Percentiles rank a stretch among this genome's conserved stretches.
Conservation (phyloP, 2,888 invertebrate species). For the Chalcis sispes region DNA sequence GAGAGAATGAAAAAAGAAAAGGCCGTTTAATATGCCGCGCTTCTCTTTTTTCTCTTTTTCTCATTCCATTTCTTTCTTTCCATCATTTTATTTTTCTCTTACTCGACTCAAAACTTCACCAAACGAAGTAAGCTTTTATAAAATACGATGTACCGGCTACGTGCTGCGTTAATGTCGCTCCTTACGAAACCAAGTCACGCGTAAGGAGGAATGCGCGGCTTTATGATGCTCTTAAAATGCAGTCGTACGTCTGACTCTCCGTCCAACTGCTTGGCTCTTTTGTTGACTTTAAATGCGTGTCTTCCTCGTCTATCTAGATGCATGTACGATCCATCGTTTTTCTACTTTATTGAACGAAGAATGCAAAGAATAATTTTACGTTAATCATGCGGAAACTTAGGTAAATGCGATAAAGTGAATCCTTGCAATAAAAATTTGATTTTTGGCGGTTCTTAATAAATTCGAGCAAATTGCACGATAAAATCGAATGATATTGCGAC, state of each 20-base stretch:
- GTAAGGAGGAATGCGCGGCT: conserved; percentile 50
- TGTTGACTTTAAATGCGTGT: no score
- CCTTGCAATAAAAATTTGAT: conserved; percentile 13
- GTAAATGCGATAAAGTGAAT: neutral
- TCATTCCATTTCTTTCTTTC: no score
- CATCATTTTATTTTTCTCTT: no score
- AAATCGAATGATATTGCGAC: no score
- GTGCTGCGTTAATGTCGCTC: conserved; percentile 45
- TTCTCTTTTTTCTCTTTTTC: neutral
- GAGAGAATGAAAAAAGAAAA: neutral
- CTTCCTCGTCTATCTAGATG: neutral
- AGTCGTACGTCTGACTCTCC: neutral
- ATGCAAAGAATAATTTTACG: no score
- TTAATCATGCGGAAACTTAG: no score
- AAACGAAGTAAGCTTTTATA: conserved; percentile 44
- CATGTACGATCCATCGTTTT: neutral
- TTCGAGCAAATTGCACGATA: neutral
- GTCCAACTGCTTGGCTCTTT: neutral
- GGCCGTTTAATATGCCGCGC: conserved; percentile 34
- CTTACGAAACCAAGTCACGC: conserved; percentile 51
- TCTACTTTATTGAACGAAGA: neutral
- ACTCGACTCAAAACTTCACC: neutral
- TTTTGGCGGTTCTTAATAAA: no score
- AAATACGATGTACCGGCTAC: conserved; percentile 40
- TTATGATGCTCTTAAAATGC: conserved; percentile 10